Base-by-base conservation (phyloP, 30 jellyfish, hydroid and myxozoan genomes). In the Aurelia aurita region DNA sequence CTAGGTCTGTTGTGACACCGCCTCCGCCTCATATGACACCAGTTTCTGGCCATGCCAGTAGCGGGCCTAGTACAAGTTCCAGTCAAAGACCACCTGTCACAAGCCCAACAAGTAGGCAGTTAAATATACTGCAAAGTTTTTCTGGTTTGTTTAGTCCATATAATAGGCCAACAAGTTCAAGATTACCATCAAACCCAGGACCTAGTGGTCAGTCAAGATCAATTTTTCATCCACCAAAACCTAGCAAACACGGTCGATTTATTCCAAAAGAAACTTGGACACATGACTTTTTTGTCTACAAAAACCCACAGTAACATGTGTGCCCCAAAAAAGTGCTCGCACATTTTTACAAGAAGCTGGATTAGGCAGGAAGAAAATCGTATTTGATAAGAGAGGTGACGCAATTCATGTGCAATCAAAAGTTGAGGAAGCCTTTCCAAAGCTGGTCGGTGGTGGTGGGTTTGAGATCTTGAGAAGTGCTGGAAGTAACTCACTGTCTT, bases 361-460 rank as follows among this genome's bases (percentile, higher is more conserved):
- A 47, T 16, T 8, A 8, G 59, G 59, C 59, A 47, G 59, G 59
- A 47, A 47, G 59, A 47, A 47, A 47, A 47, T 47, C 10, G 10
- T 47, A 47, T 47, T 47, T 16, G 16, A 47, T 47, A 47, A 47
- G 16, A 47, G 59, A 47, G 59, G 59, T 47, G 59, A 47, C 16
- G 59, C 59, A 47, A 47, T 47, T 47, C 59, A 47, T 47, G 59
- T 47, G 16, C 59, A 47, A 47, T 47, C 59, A 47, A 47, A 47
- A 47, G 59, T 47, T 8, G 59, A 47, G 59, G 59, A 47, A 47
- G 59, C 59, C 59, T 47, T 47, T 47, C 59, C 59, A 47, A 47
- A 47, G 59, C 59, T 47, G 59, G 16, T 47, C 59, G 59, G 59
- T 47, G 59, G 59, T 47, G 59, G 16, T 47, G 59, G 59, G 59